Evolutionary conservation across 23 tunicate species (phyloP).

Genomic region (Oikopleura albicans): DNA sequence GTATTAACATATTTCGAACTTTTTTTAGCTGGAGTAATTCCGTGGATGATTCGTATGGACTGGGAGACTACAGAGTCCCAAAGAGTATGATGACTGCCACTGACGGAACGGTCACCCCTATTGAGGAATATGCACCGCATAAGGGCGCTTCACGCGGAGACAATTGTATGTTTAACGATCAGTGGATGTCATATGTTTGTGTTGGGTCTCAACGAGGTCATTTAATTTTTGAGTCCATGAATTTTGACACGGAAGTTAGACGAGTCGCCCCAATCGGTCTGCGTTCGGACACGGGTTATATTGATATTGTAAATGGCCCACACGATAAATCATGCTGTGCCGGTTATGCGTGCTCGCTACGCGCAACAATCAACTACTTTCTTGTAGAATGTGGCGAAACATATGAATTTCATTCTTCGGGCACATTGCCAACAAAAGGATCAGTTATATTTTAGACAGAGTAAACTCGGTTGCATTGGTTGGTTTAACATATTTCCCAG

Average conservation of each 20-base stretch:
- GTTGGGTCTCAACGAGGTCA: not conserved
- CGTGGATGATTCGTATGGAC: not conserved
- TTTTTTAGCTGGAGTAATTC: not conserved
- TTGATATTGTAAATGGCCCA: not conserved
- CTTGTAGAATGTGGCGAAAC: not conserved
- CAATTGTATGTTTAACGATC: not conserved
- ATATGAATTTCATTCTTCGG: not conserved
- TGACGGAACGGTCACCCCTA: not conserved
- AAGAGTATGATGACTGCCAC: not conserved
- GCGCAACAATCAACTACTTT: not conserved
- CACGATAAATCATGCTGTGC: not conserved
- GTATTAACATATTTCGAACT: too few relatives aligned
- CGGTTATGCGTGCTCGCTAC: not conserved
- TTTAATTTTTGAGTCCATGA: not conserved
- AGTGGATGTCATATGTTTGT: not conserved
- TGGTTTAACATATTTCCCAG: too few relatives aligned
- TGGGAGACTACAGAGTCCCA: not conserved
- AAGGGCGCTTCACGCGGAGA: not conserved
- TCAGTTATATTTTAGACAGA: too few relatives aligned
- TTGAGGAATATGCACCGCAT: not conserved
- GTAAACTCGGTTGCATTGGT: too few relatives aligned
- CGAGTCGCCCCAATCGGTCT: not conserved
- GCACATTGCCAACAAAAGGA: not conserved
- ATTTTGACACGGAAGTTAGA: not conserved
- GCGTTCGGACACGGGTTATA: not conserved